Evolutionary conservation across 2,888 invertebrate species (phyloP), one percentile per base, ranked within the genome.

Genomic region (Amitus sp.): DNA sequence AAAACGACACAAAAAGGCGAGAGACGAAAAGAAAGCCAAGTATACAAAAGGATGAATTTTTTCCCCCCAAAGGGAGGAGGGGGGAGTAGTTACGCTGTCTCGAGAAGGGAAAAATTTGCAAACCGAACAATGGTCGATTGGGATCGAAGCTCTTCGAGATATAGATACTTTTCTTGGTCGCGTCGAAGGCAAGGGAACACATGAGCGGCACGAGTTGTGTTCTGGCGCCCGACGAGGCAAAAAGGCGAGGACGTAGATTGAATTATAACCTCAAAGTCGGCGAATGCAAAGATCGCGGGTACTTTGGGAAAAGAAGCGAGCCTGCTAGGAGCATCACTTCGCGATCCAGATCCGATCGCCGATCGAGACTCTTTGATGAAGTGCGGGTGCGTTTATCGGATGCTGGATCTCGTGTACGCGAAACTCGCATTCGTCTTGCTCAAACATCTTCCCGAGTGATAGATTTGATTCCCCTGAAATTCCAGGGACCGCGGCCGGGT

Each of bases 21-120:
- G 10, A 20, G 42, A 20, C 19, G 12, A 20, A 18, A 20, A 20
- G n/a, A 12, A 42, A 42, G n/a, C n/a, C n/a, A n/a, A n/a, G n/a
- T n/a, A n/a, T n/a, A n/a, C n/a, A n/a, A n/a, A n/a, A n/a, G n/a
- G n/a, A n/a, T n/a, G n/a, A n/a, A n/a, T n/a, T n/a, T n/a, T n/a
- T n/a, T n/a, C n/a, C n/a, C n/a, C n/a, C n/a, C n/a, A n/a, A n/a
- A 23, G 39, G 6, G 27, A 20, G 15, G 37, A 23, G 73, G 72
- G 15, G 37, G 13, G 73, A 71, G 73, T 59, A 57, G 70, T 66
- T 68, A 56, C 69, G 56, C 60, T 56, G 56, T 66, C 68, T 63
- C 69, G 75, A 78, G 75, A 79, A 67, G 77, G 64, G 69, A 79
- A 78, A 79, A 79, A 79, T 79, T 78, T 78, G 78, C 78, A 79